Percentiles rank a stretch among this genome's conserved stretches.
These are phyloP conservation scores for Cheilosia urbana DNA, from an alignment of 2,888 invertebrate genomes.

Conservation along the genomic window DNA sequence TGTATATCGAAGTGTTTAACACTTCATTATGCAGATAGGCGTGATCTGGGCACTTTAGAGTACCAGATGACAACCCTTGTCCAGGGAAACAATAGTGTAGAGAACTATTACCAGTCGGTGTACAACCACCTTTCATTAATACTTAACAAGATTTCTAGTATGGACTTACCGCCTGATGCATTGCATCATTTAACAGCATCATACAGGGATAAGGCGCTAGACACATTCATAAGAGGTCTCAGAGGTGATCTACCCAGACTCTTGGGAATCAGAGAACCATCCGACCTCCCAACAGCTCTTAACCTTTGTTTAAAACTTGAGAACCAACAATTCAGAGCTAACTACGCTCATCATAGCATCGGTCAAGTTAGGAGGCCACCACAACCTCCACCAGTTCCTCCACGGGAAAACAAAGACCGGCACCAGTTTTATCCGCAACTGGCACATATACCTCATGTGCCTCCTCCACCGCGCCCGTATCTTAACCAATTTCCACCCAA, in stretches of 20 bases:
- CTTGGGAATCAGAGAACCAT: conserved; percentile 53
- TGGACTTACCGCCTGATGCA: conserved; percentile 69
- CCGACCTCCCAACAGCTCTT: conserved; percentile 67
- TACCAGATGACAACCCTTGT: too few relatives aligned
- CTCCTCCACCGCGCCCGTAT: neutral
- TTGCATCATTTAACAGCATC: conserved; percentile 54
- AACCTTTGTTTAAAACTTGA: conserved; percentile 56
- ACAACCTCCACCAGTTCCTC: conserved; percentile 8
- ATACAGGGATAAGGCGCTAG: conserved; percentile 74
- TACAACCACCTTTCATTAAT: conserved; percentile 73
- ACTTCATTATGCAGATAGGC: too few relatives aligned
- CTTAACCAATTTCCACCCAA: neutral
- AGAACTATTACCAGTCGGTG: conserved; percentile 73
- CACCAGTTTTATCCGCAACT: conserved; percentile 10
- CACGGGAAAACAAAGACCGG: neutral
- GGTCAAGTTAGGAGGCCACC: conserved; percentile 20
- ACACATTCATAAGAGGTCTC: conserved; percentile 74
- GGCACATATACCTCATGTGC: conserved; percentile 5
- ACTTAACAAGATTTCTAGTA: conserved; percentile 70
- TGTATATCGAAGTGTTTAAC: too few relatives aligned
- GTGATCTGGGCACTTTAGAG: too few relatives aligned
- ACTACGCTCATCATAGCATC: conserved; percentile 8
- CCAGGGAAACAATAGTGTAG: too few relatives aligned
- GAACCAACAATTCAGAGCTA: conserved; percentile 39
- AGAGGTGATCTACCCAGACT: conserved; percentile 58